Evolutionary conservation across 2,113 vertebrate species (phyloP).

Genomic region (Theristicus caerulescens): DNA sequence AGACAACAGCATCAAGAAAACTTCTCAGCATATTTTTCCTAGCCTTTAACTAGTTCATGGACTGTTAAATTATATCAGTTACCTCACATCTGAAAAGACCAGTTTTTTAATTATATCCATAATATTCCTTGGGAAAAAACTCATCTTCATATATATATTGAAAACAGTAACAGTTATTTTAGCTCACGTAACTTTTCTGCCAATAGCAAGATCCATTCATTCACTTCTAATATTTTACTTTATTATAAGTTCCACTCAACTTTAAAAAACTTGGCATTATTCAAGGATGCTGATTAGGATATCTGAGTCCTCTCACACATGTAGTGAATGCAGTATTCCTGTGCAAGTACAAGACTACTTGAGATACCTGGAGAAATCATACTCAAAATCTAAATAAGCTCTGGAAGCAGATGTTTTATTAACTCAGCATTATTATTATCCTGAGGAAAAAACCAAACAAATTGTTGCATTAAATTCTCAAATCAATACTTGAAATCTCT

Average conservation of each 20-base stretch:
- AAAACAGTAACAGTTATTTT: background rate
- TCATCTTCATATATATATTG: background rate
- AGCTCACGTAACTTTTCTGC: background rate
- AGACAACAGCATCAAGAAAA: background rate
- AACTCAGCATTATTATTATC: background rate
- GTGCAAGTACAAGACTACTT: background rate
- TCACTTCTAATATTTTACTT: background rate
- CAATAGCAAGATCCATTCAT: background rate
- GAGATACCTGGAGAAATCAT: background rate
- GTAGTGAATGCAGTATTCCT: background rate
- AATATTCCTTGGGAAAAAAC: background rate
- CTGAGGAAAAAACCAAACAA: background rate
- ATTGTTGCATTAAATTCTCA: background rate
- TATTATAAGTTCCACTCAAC: rapidly evolving
- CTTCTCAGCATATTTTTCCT: background rate
- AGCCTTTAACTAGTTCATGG: background rate
- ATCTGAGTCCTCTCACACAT: background rate
- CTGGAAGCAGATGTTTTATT: background rate
- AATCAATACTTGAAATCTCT: background rate
- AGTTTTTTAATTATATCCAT: background rate
- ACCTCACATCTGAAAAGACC: background rate
- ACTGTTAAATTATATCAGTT: background rate
- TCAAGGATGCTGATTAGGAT: background rate
- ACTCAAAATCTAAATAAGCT: background rate
- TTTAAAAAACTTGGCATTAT: background rate